Conservation (phyloP, 2,113 vertebrate species). For the Chroicocephalus ridibundus region DNA sequence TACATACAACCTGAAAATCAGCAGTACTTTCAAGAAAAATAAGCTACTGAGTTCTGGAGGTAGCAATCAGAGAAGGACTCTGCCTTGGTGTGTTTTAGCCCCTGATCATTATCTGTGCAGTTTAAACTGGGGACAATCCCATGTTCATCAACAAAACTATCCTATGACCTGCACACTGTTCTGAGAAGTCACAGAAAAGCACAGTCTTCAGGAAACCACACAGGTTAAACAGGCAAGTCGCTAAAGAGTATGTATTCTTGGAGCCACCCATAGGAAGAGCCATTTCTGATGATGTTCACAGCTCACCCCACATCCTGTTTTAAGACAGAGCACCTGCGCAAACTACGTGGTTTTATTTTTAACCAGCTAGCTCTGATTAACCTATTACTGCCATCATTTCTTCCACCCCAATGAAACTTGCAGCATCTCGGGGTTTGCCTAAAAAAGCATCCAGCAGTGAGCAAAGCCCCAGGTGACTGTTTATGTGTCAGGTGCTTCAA, state of each 20-base stretch:
- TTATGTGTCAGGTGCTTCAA: background rate
- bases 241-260: slow-evolving; percentile 11
- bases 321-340: background rate
- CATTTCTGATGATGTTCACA: background rate
- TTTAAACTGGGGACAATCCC: background rate
- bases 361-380: background rate
- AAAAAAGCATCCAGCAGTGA: background rate
- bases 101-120: background rate
- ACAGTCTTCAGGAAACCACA: slow-evolving; percentile 48
- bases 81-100: background rate
- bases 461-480: background rate
- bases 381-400: background rate
- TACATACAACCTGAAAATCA: background rate
- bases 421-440: background rate
- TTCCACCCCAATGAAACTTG: background rate
- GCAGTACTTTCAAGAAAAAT: background rate
- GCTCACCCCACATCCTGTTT: slow-evolving; percentile 60
- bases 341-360: slow-evolving; percentile 24
- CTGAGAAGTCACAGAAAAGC: slow-evolving; percentile 16
- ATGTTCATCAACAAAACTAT: background rate
- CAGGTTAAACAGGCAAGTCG: background rate
- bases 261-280: background rate
- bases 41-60: background rate
- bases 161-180: background rate
- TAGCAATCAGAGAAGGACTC: background rate